A percentile compares a stretch with the other conserved stretches of the same genome.
These are phyloP conservation scores for Deladenus siricidicola DNA, from an alignment of 2,888 invertebrate genomes.

Conservation along the genomic window DNA sequence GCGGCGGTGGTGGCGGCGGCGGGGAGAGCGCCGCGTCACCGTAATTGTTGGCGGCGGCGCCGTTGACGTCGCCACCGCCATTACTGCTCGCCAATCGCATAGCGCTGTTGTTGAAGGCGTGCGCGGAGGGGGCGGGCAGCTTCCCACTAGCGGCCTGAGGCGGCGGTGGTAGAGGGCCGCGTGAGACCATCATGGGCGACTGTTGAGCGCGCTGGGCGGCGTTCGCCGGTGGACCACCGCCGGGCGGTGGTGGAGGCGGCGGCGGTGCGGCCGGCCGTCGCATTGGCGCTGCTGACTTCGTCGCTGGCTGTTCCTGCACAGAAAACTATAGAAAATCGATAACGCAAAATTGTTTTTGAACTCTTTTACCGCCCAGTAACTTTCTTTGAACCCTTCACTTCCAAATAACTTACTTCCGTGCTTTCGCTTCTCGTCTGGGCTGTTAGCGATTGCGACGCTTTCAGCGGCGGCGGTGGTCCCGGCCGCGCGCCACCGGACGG, in stretches of 20 bases:
- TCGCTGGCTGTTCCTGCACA: conserved; percentile 2
- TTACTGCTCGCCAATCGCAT: no score
- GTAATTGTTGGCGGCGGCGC: no score
- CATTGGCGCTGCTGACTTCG: conserved; percentile 2
- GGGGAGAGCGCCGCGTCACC: conserved; percentile 3
- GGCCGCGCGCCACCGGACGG: background rate
- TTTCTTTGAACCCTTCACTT: no score
- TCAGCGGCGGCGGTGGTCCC: no score
- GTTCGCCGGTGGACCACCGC: background rate
- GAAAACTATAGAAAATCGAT: background rate
- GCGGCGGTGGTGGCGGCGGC: conserved; percentile 28
- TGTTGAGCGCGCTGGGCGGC: background rate
- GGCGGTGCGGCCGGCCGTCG: conserved; percentile 21
- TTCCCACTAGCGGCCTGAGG: conserved; percentile 9
- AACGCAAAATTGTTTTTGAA: no score
- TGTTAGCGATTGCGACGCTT: background rate
- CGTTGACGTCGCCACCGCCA: no score
- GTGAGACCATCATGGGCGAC: background rate
- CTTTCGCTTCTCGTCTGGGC: conserved; percentile 5
- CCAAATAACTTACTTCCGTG: conserved; percentile 5
- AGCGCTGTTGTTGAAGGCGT: no score
- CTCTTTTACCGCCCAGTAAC: no score
- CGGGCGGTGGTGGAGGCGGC: conserved; percentile 20
- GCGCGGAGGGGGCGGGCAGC: background rate
- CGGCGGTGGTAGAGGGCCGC: conserved; percentile 27